Base-by-base conservation (phyloP, 2,113 vertebrate genomes). In the Zapornia atra region DNA sequence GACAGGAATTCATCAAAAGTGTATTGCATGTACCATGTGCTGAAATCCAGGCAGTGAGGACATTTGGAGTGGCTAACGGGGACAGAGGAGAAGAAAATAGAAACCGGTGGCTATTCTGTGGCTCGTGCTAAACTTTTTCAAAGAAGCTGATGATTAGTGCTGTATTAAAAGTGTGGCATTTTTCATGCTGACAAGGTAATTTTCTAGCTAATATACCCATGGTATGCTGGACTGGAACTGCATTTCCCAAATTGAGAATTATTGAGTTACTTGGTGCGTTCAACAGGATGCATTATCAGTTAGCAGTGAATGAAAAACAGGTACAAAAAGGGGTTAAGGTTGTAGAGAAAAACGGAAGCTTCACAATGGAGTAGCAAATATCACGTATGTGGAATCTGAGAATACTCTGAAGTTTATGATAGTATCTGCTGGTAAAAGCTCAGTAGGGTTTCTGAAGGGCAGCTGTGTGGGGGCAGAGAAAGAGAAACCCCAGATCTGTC, bases 1-100 rank as follows among this genome's bases (percentile, higher is more conserved):
- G 95, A 91, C 79, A 91, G 86, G 78, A 90, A 95, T 84, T 92
- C 80, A 83, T 97, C 96, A 91, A 83, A 93, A 84, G 90, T 71
- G 51, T 86, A 92, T 82, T 92, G 94, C 93, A 89, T 31, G 34
- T 96, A 87, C 94, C 97, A 84, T 91, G 82, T 88, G 94, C 93
- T 91, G 68, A 95, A 89, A 93, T 77, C 71, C 63, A 83, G 77
- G 29, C 68, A 94, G 29, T 56, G 81, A 85, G 79, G 77, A 86
- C 50, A 15, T 42, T 85, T 72, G 77, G 77, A 72, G 69, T 64
- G 42, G 40, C 61, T 96, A 82, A 63, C 20, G 70, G 63, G 75
- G 66, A 46, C 40, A 63, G 28, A 88, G 42, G 24, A 82, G 75
- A 50, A 94, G 90, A 79, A 88, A 84, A 86, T 15, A 93, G 73